These are phyloP conservation scores for Pollenia griseotomentosa DNA, from an alignment of 2,888 invertebrate genomes.

Conservation along the genomic window DNA sequence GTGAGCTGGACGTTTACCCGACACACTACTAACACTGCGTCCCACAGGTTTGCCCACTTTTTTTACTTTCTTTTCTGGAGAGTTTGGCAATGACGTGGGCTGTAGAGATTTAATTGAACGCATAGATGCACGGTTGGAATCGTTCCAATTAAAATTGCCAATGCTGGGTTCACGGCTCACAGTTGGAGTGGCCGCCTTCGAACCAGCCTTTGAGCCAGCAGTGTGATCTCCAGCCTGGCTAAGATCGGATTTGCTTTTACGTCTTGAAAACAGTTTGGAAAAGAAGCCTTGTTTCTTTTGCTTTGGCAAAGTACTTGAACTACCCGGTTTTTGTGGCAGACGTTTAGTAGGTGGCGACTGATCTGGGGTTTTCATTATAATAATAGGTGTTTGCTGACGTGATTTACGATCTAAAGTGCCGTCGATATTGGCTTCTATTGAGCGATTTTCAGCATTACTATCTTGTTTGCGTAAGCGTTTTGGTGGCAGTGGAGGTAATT, in stretches of 20 bases:
- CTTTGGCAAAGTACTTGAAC: constrained; percentile 84
- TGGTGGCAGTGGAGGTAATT: constrained; percentile 91
- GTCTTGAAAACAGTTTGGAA: constrained; percentile 87
- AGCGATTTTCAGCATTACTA: constrained; percentile 82
- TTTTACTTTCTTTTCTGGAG: constrained; percentile 79
- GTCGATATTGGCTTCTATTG: constrained; percentile 78
- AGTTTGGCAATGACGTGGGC: constrained; percentile 79
- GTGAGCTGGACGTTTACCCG: constrained; percentile 86
- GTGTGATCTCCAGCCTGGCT: constrained; percentile 74
- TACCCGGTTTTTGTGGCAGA: constrained; percentile 85
- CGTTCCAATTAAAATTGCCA: constrained; percentile 79
- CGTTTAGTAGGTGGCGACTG: constrained; percentile 85
- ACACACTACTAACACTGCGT: constrained; percentile 87
- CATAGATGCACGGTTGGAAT: constrained; percentile 80
- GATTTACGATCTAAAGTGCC: constrained; percentile 70
- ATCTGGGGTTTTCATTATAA: constrained; percentile 82
- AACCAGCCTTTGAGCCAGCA: constrained; percentile 73
- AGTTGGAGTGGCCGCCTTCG: constrained; percentile 76
- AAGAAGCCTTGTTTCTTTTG: constrained; percentile 87
- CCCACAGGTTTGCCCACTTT: constrained; percentile 85
- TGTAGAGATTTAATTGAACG: constrained; percentile 80
- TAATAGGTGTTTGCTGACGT: constrained; percentile 80
- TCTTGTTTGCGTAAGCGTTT: constrained; percentile 88
- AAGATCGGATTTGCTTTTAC: constrained; percentile 85
- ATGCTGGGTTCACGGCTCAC: constrained; percentile 82